Conservation (phyloP, 2,113 vertebrate species). For the Cebus imitator region DNA sequence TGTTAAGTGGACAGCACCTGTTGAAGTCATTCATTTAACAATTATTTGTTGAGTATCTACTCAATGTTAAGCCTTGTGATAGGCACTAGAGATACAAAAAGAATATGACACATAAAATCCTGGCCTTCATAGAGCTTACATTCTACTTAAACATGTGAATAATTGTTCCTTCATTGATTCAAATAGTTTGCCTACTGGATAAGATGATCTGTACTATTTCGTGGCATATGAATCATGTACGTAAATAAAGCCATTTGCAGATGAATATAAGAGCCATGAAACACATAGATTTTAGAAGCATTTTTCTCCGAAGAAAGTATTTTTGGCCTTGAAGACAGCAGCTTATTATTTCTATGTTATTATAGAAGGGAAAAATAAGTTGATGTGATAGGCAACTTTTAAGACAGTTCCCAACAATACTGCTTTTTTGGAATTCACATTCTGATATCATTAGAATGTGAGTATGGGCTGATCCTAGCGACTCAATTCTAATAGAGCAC, state of each 20-base stretch:
- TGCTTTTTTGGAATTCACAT: not conserved
- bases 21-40: not conserved
- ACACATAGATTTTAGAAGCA: not conserved
- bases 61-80: not conserved
- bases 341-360: not conserved
- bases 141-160: not conserved
- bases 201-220: not conserved
- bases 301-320: not conserved
- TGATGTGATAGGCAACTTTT: not conserved
- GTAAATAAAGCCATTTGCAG: not conserved
- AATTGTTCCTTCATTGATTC: not conserved
- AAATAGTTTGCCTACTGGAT: not conserved
- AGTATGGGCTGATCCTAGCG: not conserved
- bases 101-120: not conserved
- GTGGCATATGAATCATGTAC: not conserved
- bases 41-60: not conserved
- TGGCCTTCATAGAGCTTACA: not conserved
- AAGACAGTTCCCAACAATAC: not conserved
- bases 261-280: not conserved
- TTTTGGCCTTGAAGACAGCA: not conserved
- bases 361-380: not conserved
- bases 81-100: not conserved
- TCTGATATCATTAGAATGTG: not conserved
- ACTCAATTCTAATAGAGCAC: not conserved
- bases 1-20: not conserved